These are phyloP conservation scores for Sarcophaga rosellei DNA, from an alignment of 2,888 invertebrate genomes.

Conservation along the genomic window DNA sequence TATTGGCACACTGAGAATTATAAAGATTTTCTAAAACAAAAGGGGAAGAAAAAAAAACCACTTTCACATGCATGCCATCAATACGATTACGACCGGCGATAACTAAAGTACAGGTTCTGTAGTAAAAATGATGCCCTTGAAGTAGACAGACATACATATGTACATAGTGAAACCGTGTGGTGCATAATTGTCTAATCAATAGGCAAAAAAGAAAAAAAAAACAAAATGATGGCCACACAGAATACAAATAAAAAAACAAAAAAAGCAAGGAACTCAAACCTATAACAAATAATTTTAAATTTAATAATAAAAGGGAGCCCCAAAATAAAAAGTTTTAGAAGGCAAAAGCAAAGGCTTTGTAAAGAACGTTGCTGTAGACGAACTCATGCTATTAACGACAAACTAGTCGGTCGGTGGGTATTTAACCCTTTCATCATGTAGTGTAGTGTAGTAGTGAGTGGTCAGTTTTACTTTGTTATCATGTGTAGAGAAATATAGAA, in stretches of 20 bases:
- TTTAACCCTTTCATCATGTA: conserved; percentile 32
- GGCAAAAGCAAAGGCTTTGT: background rate
- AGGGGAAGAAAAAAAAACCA: background rate
- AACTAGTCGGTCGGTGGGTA: conserved; percentile 28
- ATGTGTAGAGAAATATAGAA: conserved; percentile 26
- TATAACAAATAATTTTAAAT: background rate
- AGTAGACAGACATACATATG: background rate
- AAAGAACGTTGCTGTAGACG: conserved; percentile 11
- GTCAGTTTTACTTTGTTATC: conserved; percentile 32
- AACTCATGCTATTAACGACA: conserved; percentile 16
- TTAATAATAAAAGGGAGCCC: conserved; percentile 6
- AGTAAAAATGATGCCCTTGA: conserved; percentile 7
- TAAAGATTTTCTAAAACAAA: background rate
- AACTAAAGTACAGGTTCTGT: conserved; percentile 54
- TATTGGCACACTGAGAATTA: background rate
- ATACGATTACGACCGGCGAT: background rate
- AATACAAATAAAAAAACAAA: background rate
- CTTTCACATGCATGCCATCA: background rate
- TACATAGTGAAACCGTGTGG: background rate
- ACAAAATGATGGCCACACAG: background rate
- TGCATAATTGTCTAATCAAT: conserved; percentile 59
- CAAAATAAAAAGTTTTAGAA: conserved; percentile 35
- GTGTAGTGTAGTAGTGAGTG: conserved; percentile 58
- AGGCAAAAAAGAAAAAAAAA: conserved; percentile 6
- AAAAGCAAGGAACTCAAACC: background rate